Evolutionary conservation across 2,797 vertebrate genomes (phyloP).

Genomic region (Uromys caudimaculatus): DNA sequence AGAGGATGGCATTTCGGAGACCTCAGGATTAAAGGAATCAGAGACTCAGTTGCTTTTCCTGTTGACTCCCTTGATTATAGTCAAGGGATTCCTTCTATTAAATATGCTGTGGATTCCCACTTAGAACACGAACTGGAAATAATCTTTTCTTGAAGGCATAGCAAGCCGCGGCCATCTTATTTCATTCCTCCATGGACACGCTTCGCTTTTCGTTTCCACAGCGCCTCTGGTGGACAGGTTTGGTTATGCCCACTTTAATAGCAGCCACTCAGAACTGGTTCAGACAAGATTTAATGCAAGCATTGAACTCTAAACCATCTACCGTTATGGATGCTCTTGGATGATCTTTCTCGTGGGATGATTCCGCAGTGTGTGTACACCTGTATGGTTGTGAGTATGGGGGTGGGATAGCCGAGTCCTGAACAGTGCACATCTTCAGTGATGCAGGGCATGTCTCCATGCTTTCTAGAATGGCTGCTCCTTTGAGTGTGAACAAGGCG

Average conservation of each 20-base stretch:
- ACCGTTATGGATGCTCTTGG: neutral
- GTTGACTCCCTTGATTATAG: neutral
- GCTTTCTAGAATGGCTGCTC: neutral
- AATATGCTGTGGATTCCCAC: neutral
- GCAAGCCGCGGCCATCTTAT: neutral
- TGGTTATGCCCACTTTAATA: neutral
- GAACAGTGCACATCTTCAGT: neutral
- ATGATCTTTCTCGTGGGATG: neutral
- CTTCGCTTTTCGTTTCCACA: neutral
- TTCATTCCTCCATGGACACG: neutral
- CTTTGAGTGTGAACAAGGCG: neutral
- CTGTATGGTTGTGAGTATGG: neutral
- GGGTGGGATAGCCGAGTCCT: neutral
- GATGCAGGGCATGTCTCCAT: neutral
- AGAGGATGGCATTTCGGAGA: neutral
- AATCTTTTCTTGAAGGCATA: neutral
- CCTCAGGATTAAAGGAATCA: neutral
- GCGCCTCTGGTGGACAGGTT: neutral
- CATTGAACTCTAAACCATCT: neutral
- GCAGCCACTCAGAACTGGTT: neutral
- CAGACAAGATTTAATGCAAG: neutral
- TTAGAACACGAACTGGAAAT: neutral
- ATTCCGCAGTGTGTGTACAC: neutral
- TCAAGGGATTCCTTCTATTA: neutral
- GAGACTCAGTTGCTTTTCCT: neutral